phyloP scores from a whole-genome alignment of 1,140 invertebrate species.

The Andricus grossulariae region DNA sequence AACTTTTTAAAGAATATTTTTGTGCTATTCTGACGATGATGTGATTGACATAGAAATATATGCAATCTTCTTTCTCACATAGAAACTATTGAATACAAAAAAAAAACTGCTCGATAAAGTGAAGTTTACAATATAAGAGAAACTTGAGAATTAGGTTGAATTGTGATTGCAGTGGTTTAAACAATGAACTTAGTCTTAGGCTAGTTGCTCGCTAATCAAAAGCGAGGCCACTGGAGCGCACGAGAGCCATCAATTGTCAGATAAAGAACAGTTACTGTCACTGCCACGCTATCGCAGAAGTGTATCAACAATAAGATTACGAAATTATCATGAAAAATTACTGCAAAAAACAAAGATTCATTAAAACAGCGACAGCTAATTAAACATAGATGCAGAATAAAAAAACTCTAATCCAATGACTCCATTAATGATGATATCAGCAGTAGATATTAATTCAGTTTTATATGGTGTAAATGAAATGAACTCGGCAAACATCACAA shows the following conservation, averaged over 20 bases:
- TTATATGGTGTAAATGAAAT: no score
- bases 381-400: no score
- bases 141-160: neutral
- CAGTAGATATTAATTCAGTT: no score
- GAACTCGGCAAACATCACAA: slow-evolving; percentile 16
- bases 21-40: no score
- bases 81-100: no score
- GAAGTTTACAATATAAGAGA: no score
- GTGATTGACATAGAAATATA: no score
- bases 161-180: neutral
- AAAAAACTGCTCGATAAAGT: no score
- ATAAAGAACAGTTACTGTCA: slow-evolving; percentile 14
- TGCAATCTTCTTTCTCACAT: no score
- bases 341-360: neutral
- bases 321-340: neutral
- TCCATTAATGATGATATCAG: no score
- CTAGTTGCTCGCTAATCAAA: neutral
- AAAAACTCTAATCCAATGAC: neutral
- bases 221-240: slow-evolving; percentile 11
- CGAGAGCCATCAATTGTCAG: slow-evolving; percentile 24
- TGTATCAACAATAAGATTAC: neutral
- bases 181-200: slow-evolving; percentile 2
- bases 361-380: no score
- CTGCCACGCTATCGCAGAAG: neutral
- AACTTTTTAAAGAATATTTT: no score